These are phyloP conservation scores for Liposcelis brunnea DNA, from an alignment of 2,888 invertebrate genomes.

Conservation along the genomic window DNA sequence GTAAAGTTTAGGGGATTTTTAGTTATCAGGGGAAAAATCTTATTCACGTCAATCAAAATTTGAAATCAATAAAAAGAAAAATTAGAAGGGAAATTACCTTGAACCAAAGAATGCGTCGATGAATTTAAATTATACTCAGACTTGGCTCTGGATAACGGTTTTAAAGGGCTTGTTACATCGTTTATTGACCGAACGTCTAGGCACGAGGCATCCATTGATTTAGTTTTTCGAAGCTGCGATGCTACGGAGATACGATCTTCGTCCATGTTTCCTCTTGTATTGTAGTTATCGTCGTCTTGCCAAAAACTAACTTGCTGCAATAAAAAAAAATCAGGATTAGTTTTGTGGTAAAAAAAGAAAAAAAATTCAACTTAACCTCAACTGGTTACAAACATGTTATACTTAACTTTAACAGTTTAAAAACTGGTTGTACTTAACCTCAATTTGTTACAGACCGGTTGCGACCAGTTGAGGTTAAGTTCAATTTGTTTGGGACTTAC, in stretches of 20 bases:
- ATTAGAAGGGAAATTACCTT: constrained; percentile 39
- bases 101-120: constrained; percentile 48
- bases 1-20: constrained; percentile 12
- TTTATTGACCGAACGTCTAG: constrained; percentile 46
- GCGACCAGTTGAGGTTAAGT: too few species aligned
- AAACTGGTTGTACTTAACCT: too few species aligned
- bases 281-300: constrained; percentile 52
- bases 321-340: constrained; percentile 8
- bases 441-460: too few species aligned
- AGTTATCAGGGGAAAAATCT: too few species aligned
- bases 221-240: constrained; percentile 67
- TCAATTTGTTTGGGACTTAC: too few species aligned
- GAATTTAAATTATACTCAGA: constrained; percentile 74
- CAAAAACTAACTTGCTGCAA: constrained; percentile 61
- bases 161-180: constrained; percentile 34
- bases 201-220: constrained; percentile 78
- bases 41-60: not conserved
- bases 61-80: not conserved
- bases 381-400: too few species aligned
- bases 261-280: constrained; percentile 33
- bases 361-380: too few species aligned
- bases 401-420: too few species aligned
- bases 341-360: constrained; percentile 2
- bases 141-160: constrained; percentile 60
- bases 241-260: constrained; percentile 59